phyloP scores from a whole-genome alignment of 2,797 vertebrate genomes.

The Glossophaga mutica region DNA sequence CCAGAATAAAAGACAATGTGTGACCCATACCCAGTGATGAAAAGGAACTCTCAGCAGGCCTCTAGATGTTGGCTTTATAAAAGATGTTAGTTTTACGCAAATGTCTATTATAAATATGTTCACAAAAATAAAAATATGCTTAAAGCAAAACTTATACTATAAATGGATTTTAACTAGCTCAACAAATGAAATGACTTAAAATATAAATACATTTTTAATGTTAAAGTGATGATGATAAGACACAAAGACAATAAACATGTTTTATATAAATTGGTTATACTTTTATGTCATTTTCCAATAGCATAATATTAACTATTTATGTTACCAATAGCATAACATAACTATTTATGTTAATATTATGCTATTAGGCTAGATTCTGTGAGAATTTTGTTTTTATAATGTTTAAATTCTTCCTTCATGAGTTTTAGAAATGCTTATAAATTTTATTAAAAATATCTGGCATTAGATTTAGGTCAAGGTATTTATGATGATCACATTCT shows the following conservation, averaged over 20 bases:
- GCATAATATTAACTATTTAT: no score
- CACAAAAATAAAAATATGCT: neutral
- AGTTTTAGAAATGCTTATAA: neutral
- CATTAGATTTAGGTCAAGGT: slow-evolving; percentile 42
- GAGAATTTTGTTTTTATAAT: neutral
- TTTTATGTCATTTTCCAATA: neutral
- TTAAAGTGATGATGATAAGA: neutral
- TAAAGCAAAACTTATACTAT: neutral
- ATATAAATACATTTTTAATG: neutral
- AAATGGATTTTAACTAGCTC: neutral
- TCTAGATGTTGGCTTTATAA: neutral
- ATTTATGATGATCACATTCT: neutral
- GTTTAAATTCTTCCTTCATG: neutral
- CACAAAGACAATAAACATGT: neutral
- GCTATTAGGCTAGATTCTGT: neutral
- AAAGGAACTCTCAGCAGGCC: neutral
- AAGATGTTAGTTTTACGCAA: neutral
- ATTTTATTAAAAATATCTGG: neutral
- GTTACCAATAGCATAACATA: no score
- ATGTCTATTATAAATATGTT: neutral
- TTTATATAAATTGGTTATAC: neutral
- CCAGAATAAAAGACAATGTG: neutral
- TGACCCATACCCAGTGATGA: neutral
- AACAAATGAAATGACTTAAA: neutral
- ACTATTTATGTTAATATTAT: neutral